These are phyloP conservation scores for Drosophila stalkeri DNA, from an alignment of 2,888 invertebrate genomes.

Conservation along the genomic window DNA sequence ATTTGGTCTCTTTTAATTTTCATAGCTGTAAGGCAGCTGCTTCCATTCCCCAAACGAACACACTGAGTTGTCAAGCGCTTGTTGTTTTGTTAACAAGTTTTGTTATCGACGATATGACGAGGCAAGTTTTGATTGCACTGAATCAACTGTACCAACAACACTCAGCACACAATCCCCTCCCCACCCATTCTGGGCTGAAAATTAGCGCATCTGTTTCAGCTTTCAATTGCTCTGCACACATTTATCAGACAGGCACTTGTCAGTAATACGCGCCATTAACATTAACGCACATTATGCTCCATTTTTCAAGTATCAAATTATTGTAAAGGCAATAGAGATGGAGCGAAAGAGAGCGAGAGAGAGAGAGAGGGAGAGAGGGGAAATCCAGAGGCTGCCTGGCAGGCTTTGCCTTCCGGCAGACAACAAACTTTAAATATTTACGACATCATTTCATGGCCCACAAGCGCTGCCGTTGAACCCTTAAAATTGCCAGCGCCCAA, in stretches of 20 bases:
- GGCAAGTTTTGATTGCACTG: conserved; percentile 22
- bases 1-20: conserved; percentile 69
- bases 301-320: conserved; percentile 75
- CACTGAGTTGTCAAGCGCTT: conserved; percentile 37
- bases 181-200: conserved; percentile 22
- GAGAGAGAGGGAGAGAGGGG: background rate
- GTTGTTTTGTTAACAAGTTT: conserved; percentile 46
- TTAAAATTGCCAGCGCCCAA: conserved; percentile 50
- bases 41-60: conserved; percentile 34
- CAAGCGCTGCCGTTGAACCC: conserved; percentile 66
- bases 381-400: conserved; percentile 3
- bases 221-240: conserved; percentile 48
- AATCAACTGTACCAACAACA: background rate
- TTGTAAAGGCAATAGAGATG: conserved; percentile 40
- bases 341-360: background rate
- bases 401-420: conserved; percentile 48
- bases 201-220: conserved; percentile 62
- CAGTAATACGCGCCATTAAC: conserved; percentile 83
- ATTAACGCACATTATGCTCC: conserved; percentile 80
- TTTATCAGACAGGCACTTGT: conserved; percentile 73
- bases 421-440: conserved; percentile 81
- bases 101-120: conserved; percentile 21
- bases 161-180: background rate
- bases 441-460: conserved; percentile 80
- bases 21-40: conserved; percentile 53